phyloP scores from a whole-genome alignment of 1,140 invertebrate species.

The Bombus picipes region DNA sequence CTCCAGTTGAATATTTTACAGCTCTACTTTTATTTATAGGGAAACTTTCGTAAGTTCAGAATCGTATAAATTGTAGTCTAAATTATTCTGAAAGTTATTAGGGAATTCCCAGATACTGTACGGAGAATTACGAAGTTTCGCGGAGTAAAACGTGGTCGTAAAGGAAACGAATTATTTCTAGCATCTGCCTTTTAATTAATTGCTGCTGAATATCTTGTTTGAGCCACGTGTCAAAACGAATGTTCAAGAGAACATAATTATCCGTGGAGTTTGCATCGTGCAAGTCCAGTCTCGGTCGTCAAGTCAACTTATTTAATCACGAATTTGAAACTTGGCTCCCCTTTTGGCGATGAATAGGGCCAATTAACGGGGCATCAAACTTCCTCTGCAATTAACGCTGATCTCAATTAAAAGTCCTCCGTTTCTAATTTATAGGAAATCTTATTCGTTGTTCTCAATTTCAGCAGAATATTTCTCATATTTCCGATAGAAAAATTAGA shows the following conservation, averaged over 20 bases:
- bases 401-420: not conserved
- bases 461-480: no score
- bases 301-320: not conserved
- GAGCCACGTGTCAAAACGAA: not conserved
- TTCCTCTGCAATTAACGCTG: not conserved
- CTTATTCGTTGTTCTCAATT: not conserved
- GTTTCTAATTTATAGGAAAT: not conserved
- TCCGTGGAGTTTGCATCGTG: not conserved
- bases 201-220: not conserved
- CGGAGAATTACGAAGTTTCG: not conserved
- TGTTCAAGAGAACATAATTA: not conserved
- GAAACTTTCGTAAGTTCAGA: not conserved
- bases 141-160: not conserved
- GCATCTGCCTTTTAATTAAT: not conserved
- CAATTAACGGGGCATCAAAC: not conserved
- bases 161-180: not conserved
- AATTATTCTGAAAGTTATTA: not conserved
- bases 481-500: no score
- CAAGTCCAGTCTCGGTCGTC: not conserved
- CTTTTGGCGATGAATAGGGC: not conserved
- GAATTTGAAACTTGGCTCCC: not conserved
- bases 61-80: not conserved
- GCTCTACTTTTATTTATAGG: no score
- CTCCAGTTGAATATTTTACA: no score
- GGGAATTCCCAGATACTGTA: accelerated